Base-by-base conservation (phyloP, 2,113 vertebrate genomes). In the Chelonoidis abingdonii region DNA sequence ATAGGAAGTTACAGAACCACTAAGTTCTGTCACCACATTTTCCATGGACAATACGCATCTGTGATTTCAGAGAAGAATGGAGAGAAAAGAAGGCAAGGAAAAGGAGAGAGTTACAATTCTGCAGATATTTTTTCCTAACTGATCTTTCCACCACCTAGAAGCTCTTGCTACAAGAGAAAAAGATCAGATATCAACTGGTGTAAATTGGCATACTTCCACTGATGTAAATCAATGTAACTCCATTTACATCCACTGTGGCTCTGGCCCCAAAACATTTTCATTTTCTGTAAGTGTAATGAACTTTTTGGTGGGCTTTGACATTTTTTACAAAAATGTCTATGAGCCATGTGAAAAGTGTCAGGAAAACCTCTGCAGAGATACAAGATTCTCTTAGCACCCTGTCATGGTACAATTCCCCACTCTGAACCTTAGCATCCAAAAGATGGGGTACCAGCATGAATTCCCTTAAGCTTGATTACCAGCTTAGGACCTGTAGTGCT, bases 81-180 rank as follows among this genome's bases (percentile, higher is more conserved):
- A n/a, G 7, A 4, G 2, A 41, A 86, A 90, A 87, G 31, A 54
- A 88, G 82, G 59, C n/a, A 6, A 89, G 94, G 50, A 31, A 85
- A 10, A 2, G 3, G 12, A 90, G 87, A 31, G 8, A 4, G 22
- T 52, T 52, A 24, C 49, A 25, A 38, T 13, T 88, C 90, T 35
- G 52, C 90, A 35, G 31, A 52, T 13, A 27, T 27, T 57, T 89
- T 91, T 54, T 21, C 17, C 17, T 54, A 54, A 88, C 38, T 89
- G 31, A 8, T 6, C 31, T 13, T 13, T 35, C 31, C 62, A 31
- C 12, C 1, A 3, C 31, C 62, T 35, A 35, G 29, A 65, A 65
- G 9, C 31, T 31, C 12, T 83, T 90, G 80, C 29, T 83, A 85
- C 2, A 21, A 82, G 86, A 86, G 16, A 88, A 94, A 92, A 92